Evolutionary conservation across 2,888 invertebrate species (phyloP).

Genomic region (Nymphalis polychloros): DNA sequence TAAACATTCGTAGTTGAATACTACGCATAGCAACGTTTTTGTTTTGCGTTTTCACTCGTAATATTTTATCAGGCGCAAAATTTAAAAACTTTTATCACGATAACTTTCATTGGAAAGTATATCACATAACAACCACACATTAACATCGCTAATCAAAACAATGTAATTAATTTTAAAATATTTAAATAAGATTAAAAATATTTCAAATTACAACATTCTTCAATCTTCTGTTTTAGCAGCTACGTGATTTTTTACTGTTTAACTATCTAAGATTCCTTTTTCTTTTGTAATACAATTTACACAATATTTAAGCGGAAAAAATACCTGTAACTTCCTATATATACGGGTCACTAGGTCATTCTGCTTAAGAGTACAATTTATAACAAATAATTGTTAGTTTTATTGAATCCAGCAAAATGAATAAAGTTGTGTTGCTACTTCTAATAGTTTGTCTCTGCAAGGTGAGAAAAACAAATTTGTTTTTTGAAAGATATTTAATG

Average conservation of each 20-base stretch:
- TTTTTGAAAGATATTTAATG: not conserved
- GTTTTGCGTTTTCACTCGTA: not conserved
- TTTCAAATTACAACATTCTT: constrained; percentile 2
- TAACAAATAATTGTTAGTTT: not conserved
- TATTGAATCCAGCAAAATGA: constrained; percentile 31
- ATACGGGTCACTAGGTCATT: constrained; percentile 25
- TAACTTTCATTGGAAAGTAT: too few species aligned
- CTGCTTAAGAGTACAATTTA: not conserved
- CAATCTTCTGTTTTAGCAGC: not conserved
- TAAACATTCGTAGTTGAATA: too few species aligned
- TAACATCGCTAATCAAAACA: not conserved
- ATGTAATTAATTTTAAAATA: not conserved
- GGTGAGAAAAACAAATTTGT: constrained; percentile 37
- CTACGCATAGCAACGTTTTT: not conserved
- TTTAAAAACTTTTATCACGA: not conserved
- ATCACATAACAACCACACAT: too few species aligned
- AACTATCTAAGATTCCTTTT: constrained; percentile 16
- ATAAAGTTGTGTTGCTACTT: constrained; percentile 29
- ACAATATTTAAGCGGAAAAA: constrained; percentile 8
- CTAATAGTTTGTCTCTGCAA: constrained; percentile 39
- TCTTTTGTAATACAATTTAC: constrained; percentile 21
- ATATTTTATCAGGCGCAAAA: constrained; percentile 13
- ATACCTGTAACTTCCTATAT: constrained; percentile 15
- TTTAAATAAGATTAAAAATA: not conserved
- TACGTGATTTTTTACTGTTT: constrained; percentile 26